A percentile compares a stretch with the other conserved stretches of the same genome.
These are phyloP conservation scores for Galerucella nymphaeae DNA, from an alignment of 2,888 invertebrate genomes.

Conservation along the genomic window DNA sequence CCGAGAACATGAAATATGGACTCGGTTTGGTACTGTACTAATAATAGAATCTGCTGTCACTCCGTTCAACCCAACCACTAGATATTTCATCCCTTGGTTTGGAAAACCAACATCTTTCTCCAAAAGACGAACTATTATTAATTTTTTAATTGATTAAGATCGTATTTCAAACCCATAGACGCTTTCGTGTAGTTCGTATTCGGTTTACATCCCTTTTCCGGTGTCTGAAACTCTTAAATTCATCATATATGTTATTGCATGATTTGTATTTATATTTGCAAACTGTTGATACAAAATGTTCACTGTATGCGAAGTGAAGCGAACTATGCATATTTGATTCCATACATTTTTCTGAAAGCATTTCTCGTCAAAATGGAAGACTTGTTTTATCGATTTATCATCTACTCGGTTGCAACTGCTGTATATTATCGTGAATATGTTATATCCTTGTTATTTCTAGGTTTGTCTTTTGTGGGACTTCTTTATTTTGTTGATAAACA, in stretches of 20 bases:
- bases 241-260: background rate
- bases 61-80: no score
- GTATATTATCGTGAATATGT: background rate
- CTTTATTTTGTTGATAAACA: background rate
- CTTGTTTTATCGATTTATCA: background rate
- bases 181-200: background rate
- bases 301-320: background rate
- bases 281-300: background rate
- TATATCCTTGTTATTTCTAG: background rate
- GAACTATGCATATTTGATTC: background rate
- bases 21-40: no score
- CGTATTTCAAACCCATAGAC: no score
- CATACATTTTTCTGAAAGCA: background rate
- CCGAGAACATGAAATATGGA: no score
- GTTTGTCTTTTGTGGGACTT: background rate
- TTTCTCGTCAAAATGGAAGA: background rate
- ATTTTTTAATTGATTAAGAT: no score
- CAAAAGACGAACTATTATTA: no score
- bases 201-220: background rate
- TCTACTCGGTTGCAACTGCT: background rate
- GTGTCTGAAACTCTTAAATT: background rate
- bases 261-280: background rate
- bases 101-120: no score
- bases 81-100: no score
- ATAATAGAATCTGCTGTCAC: no score